A percentile compares a stretch with the other conserved stretches of the same genome.
These are phyloP conservation scores for Drepana arcuata DNA, from an alignment of 1,140 invertebrate species.

Conservation along the genomic window DNA sequence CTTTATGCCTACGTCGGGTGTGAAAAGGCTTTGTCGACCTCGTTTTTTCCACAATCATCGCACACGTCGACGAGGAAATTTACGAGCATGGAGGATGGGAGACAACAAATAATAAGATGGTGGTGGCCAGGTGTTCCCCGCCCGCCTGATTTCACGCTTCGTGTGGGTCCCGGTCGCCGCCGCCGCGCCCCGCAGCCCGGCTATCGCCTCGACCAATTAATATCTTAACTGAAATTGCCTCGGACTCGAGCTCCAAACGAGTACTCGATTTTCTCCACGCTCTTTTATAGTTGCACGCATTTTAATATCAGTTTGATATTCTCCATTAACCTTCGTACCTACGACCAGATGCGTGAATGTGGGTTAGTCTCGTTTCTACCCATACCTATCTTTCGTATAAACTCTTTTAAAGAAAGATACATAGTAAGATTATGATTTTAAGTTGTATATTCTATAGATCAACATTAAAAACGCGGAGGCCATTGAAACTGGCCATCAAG, in stretches of 20 bases:
- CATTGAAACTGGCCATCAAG: too few species aligned
- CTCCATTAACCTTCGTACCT: slow-evolving; percentile 18
- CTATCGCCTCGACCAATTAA: slow-evolving; percentile 46
- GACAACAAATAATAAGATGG: slow-evolving; percentile 66
- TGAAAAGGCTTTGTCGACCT: slow-evolving; percentile 60
- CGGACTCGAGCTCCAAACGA: slow-evolving; percentile 22
- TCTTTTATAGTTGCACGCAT: slow-evolving; percentile 29
- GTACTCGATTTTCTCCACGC: slow-evolving; percentile 27
- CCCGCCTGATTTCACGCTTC: slow-evolving; percentile 64
- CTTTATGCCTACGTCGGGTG: slow-evolving; percentile 51
- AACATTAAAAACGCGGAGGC: too few species aligned
- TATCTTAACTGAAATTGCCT: slow-evolving; percentile 53
- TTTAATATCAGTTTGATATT: slow-evolving; percentile 26
- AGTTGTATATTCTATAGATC: too few species aligned
- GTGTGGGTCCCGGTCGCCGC: slow-evolving; percentile 45
- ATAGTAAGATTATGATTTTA: too few species aligned
- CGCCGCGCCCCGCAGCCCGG: slow-evolving; percentile 10
- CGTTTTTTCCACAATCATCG: slow-evolving; percentile 63
- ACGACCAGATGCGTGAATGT: too few species aligned
- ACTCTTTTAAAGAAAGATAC: too few species aligned
- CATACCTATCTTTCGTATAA: too few species aligned
- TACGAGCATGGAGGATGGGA: slow-evolving; percentile 66
- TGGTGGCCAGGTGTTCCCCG: slow-evolving; percentile 55
- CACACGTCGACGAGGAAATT: slow-evolving; percentile 69
- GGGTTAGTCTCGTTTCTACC: too few species aligned